Conservation (phyloP, 1,140 invertebrate genomes). For the Polyergus mexicanus region DNA sequence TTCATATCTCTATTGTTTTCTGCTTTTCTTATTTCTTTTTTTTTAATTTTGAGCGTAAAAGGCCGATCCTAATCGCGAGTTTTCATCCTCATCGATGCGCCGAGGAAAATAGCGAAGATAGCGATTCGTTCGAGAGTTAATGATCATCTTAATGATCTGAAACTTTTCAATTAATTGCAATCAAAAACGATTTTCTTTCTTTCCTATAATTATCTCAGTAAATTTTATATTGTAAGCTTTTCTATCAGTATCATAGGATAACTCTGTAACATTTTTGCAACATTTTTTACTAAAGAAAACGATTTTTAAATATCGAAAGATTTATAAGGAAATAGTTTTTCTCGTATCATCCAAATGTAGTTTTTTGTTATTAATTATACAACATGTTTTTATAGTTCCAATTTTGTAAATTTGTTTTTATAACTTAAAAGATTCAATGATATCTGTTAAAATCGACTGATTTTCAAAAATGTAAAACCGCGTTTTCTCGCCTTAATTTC, state of each 20-base stretch:
- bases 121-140: neutral
- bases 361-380: slow-evolving; percentile 6
- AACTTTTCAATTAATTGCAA: neutral
- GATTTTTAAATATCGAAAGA: neutral
- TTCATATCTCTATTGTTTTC: neutral
- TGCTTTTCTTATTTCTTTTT: neutral
- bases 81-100: neutral
- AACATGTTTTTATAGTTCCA: neutral
- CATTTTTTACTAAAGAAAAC: neutral
- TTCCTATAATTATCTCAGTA: slow-evolving; percentile 15
- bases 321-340: neutral
- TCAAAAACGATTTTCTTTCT: neutral
- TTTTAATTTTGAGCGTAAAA: neutral
- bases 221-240: neutral
- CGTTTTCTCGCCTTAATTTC: neutral
- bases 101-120: neutral
- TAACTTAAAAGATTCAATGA: neutral
- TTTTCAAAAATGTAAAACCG: neutral
- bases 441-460: neutral
- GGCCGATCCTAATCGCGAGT: neutral
- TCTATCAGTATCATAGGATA: neutral
- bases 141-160: neutral
- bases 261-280: too few species aligned
- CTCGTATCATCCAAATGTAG: neutral
- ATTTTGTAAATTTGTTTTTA: neutral